A percentile compares a stretch with the other conserved stretches of the same genome.
Conservation (phyloP, 2,888 invertebrate genomes). For the Pomacea canaliculata region DNA sequence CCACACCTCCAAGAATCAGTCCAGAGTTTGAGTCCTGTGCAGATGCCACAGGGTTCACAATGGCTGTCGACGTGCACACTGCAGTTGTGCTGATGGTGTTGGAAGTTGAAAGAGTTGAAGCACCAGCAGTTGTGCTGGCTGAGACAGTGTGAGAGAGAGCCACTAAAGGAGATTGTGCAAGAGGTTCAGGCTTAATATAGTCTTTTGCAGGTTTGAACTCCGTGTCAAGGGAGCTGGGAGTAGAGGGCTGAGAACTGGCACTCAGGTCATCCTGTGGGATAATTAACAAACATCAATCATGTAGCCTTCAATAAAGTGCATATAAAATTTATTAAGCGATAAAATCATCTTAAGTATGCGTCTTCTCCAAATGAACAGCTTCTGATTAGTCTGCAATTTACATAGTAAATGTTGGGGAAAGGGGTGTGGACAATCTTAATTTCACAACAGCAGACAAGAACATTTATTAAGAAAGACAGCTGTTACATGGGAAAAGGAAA, state of each 20-base stretch:
- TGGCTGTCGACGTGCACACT: slow-evolving; percentile 22
- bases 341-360: no score
- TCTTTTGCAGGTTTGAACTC: slow-evolving; percentile 46
- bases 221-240: slow-evolving; percentile 59
- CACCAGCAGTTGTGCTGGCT: neutral
- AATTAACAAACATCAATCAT: no score
- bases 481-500: no score
- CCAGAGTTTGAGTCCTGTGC: slow-evolving; percentile 13
- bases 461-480: no score
- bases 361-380: no score
- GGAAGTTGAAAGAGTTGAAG: neutral
- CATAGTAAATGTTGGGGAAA: no score
- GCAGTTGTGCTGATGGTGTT: slow-evolving; percentile 8
- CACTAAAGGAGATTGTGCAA: slow-evolving; percentile 24
- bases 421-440: no score
- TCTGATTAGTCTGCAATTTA: no score
- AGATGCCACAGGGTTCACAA: slow-evolving; percentile 26
- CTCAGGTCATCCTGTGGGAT: slow-evolving; percentile 55
- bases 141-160: slow-evolving; percentile 7
- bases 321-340: no score
- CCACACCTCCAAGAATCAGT: slow-evolving; percentile 2
- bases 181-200: slow-evolving; percentile 36
- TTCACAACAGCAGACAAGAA: no score
- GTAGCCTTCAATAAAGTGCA: no score
- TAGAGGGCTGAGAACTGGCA: slow-evolving; percentile 60